A percentile compares a stretch with the other conserved stretches of the same genome.
These are phyloP conservation scores for Trissolcus basalis DNA, from an alignment of 1,140 invertebrate genomes.

Conservation along the genomic window DNA sequence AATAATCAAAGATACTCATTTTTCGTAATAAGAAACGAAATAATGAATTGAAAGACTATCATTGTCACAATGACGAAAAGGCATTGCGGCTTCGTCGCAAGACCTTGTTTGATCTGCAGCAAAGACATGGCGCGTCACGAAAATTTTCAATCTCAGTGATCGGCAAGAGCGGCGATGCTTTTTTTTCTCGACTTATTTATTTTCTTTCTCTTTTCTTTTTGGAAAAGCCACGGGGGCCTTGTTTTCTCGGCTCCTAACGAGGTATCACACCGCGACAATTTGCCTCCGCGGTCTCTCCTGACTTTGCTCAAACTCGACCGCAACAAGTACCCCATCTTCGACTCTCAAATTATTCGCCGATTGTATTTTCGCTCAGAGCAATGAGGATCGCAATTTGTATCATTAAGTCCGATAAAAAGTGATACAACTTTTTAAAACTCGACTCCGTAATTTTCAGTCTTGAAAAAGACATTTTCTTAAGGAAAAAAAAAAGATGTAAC, in stretches of 20 bases:
- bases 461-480: not conserved
- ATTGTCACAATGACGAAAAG: not conserved
- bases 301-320: conserved; percentile 34
- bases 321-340: conserved; percentile 35
- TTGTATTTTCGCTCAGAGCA: conserved; percentile 27
- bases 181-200: conserved; percentile 6
- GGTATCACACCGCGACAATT: conserved; percentile 55
- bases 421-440: too few relatives aligned
- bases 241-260: conserved; percentile 52
- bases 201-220: conserved; percentile 18
- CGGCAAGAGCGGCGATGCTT: not conserved
- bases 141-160: conserved; percentile 38
- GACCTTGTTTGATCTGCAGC: conserved; percentile 14
- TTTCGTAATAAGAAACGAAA: conserved; percentile 5
- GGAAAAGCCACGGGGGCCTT: conserved; percentile 50
- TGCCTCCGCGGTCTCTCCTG: conserved; percentile 39
- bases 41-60: conserved; percentile 23
- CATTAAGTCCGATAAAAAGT: conserved; percentile 9
- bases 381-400: conserved; percentile 9
- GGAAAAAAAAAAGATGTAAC: too few relatives aligned
- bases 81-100: not conserved
- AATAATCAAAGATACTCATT: too few relatives aligned
- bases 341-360: conserved; percentile 51
- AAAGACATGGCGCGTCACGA: conserved; percentile 12
- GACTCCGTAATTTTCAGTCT: too few relatives aligned